Percentiles rank a stretch among this genome's conserved stretches.
Evolutionary conservation across 2,113 vertebrate genomes (phyloP).

Genomic region (Oophaga pumilio): DNA sequence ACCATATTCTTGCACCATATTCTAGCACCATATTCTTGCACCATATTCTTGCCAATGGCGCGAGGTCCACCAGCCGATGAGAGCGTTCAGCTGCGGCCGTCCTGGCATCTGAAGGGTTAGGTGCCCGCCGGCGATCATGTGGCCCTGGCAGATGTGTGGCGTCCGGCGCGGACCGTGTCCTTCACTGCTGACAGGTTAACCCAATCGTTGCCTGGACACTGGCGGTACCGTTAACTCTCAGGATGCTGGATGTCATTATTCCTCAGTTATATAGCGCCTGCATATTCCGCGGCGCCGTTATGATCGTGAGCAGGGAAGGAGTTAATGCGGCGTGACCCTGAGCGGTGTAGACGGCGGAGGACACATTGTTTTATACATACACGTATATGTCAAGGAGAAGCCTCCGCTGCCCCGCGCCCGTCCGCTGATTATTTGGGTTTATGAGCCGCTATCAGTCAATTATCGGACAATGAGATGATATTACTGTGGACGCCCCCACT

Average conservation of each 20-base stretch:
- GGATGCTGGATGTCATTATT: not conserved
- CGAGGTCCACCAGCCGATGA: no score
- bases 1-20: no score
- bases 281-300: no score
- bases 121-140: not conserved
- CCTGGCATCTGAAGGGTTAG: not conserved
- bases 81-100: no score
- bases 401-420: not conserved
- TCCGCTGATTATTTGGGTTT: slow-evolving; percentile 10
- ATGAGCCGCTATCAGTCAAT: not conserved
- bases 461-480: not conserved
- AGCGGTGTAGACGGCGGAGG: not conserved
- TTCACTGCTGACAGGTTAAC: slow-evolving; percentile 7
- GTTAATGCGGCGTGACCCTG: not conserved
- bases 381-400: slow-evolving; percentile 12
- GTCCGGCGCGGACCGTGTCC: slow-evolving; percentile 15
- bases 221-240: not conserved
- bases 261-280: no score
- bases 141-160: not conserved
- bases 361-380: slow-evolving; percentile 1
- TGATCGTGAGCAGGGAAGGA: not conserved
- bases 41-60: no score
- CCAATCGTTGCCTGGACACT: not conserved
- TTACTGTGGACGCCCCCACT: not conserved
- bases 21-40: no score